Percentiles rank a stretch among this genome's conserved stretches.
phyloP scores from a whole-genome alignment of 2,113 vertebrate species.

The Apistogramma diplotaenia region DNA sequence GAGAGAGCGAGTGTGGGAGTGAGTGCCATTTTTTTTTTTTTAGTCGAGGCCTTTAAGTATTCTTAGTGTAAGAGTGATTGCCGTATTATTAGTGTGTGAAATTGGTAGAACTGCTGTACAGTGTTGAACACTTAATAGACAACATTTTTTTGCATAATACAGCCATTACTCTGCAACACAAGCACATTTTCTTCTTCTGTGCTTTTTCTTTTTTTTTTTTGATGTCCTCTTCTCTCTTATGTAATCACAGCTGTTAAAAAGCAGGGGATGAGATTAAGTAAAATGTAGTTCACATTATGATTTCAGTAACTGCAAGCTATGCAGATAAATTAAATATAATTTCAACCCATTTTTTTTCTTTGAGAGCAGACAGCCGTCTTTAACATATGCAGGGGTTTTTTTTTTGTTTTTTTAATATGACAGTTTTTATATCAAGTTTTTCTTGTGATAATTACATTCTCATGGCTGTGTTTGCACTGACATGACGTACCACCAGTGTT shows the following conservation, averaged over 20 bases:
- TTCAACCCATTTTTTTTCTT: neutral
- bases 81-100: slow-evolving; percentile 32
- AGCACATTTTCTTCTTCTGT: slow-evolving; percentile 38
- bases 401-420: neutral
- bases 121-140: slow-evolving; percentile 26
- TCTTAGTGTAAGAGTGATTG: slow-evolving; percentile 49
- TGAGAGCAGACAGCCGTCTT: neutral
- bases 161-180: slow-evolving; percentile 24
- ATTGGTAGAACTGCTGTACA: slow-evolving; percentile 22
- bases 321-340: neutral
- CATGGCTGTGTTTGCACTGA: neutral
- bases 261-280: slow-evolving; percentile 3
- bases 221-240: slow-evolving; percentile 17
- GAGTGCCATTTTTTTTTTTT: slow-evolving; percentile 32
- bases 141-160: slow-evolving; percentile 39
- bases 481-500: slow-evolving; percentile 15
- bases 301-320: slow-evolving; percentile 7
- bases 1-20: slow-evolving; percentile 35
- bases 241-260: slow-evolving; percentile 37
- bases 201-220: slow-evolving; percentile 11
- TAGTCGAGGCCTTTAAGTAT: slow-evolving; percentile 9
- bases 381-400: neutral
- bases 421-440: neutral
- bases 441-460: neutral
- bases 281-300: slow-evolving; percentile 7